A percentile compares a stretch with the other conserved stretches of the same genome.
phyloP scores from a whole-genome alignment of 2,888 invertebrate genomes.

The Sepiola atlantica region DNA sequence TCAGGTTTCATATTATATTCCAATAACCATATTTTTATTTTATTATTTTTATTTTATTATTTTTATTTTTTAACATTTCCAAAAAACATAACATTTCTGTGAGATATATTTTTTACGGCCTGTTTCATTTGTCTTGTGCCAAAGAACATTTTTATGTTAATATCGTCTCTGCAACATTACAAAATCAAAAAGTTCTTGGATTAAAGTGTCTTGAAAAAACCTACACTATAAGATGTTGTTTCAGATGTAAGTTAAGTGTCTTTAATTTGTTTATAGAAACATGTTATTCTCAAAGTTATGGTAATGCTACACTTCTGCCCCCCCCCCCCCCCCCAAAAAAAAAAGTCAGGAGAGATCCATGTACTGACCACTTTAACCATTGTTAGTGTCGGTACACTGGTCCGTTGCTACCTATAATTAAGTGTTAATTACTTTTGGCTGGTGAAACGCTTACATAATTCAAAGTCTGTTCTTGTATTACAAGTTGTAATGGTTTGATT shows the following conservation, averaged over 20 bases:
- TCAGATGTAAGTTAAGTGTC: neutral
- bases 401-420: neutral
- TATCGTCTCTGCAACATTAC: no score
- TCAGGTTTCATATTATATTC: no score
- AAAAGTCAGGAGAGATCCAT: neutral
- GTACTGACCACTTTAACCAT: constrained; percentile 32
- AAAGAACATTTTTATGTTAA: no score
- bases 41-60: no score
- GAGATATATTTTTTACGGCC: no score
- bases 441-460: neutral
- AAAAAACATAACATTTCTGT: no score
- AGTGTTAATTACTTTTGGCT: neutral
- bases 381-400: neutral
- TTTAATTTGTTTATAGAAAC: neutral
- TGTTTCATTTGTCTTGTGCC: no score
- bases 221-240: no score
- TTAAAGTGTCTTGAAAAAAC: no score
- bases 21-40: no score
- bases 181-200: no score
- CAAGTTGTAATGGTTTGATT: neutral
- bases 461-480: neutral
- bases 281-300: neutral
- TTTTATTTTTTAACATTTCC: no score
- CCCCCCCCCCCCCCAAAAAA: neutral
- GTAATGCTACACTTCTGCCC: neutral